These are phyloP conservation scores for western clawed frog (Xenopus tropicalis) DNA, from an alignment of 2,113 vertebrate genomes.

Conservation along the genomic window DNA sequence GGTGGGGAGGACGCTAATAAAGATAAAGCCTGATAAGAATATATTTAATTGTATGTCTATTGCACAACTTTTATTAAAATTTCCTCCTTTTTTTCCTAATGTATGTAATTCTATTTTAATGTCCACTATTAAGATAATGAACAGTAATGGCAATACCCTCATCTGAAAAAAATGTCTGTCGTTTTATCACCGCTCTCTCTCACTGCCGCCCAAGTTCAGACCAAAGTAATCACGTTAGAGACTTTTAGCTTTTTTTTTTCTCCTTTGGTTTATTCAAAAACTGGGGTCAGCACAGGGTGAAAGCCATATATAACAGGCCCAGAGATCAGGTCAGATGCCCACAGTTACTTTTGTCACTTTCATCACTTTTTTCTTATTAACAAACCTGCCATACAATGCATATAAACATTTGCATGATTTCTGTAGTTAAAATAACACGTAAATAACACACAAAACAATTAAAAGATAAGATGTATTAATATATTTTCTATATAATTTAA, in stretches of 20 bases:
- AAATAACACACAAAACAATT: too few species aligned
- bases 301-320: constrained; percentile 59
- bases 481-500: too few species aligned
- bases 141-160: constrained; percentile 85
- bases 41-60: constrained; percentile 54
- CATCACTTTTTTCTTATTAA: too few species aligned
- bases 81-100: constrained; percentile 58
- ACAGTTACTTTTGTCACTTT: too few species aligned
- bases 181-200: constrained; percentile 88
- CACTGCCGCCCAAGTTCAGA: constrained; percentile 77
- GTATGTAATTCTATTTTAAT: constrained; percentile 73
- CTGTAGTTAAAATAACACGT: too few species aligned
- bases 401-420: too few species aligned
- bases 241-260: constrained; percentile 62
- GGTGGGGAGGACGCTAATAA: constrained; percentile 4
- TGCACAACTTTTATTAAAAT: constrained; percentile 61
- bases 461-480: too few species aligned
- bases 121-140: constrained; percentile 79
- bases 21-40: constrained; percentile 48
- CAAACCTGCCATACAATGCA: too few species aligned
- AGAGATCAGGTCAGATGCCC: constrained; percentile 66
- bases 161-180: constrained; percentile 93
- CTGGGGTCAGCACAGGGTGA: constrained; percentile 83
- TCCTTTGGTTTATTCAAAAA: constrained; percentile 69
- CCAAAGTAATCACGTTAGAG: constrained; percentile 77